Percentiles rank a stretch among this genome's conserved stretches.
phyloP scores from a whole-genome alignment of 2,113 vertebrate genomes.

The Colinus virginianus region DNA sequence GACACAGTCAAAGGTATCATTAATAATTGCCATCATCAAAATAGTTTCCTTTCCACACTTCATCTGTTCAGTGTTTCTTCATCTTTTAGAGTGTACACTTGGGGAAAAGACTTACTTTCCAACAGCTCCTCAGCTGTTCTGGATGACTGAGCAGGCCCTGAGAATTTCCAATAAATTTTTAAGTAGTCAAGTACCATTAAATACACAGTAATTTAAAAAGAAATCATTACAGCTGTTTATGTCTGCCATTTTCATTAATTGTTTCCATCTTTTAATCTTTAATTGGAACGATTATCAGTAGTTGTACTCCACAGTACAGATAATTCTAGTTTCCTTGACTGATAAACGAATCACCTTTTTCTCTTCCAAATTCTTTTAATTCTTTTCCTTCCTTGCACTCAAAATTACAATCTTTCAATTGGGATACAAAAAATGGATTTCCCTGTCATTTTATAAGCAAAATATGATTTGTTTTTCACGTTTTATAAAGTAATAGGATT shows the following conservation, averaged over 20 bases:
- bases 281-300: not conserved
- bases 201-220: not conserved
- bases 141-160: not conserved
- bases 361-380: not conserved
- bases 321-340: not conserved
- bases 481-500: not conserved
- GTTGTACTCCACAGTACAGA: not conserved
- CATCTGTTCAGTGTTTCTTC: not conserved
- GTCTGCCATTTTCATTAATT: not conserved
- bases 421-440: not conserved
- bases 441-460: not conserved
- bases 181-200: not conserved
- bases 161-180: conserved; percentile 18
- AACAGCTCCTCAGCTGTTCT: not conserved
- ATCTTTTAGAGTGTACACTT: not conserved
- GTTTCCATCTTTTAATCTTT: not conserved
- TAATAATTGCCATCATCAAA: conserved; percentile 53
- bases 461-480: conserved; percentile 11
- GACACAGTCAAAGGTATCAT: not conserved
- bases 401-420: not conserved
- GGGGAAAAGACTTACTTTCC: not conserved
- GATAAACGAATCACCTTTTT: not conserved
- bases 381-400: not conserved
- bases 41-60: conserved; percentile 37
- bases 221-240: not conserved